Base-by-base conservation (phyloP, 2,797 vertebrate species). In the Hybognathus amarus region DNA sequence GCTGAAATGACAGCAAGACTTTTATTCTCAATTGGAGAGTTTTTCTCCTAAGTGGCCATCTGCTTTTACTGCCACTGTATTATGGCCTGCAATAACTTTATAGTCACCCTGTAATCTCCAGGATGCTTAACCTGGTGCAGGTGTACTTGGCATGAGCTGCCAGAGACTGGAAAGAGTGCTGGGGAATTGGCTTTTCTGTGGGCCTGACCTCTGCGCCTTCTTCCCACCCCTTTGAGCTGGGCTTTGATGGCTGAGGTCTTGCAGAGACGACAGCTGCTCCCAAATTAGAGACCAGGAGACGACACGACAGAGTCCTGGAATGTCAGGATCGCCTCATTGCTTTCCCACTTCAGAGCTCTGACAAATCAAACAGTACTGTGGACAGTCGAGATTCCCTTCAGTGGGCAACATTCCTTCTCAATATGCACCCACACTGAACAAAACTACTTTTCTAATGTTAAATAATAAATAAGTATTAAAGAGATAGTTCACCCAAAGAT, bases 241-340 rank as follows among this genome's bases (percentile, higher is more conserved):
- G 85, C 91, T 93, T 94, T 94, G 91, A 94, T 92, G 91, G 89
- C 88, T 90, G 90, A 92, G 89, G 87, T 88, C 90, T 92, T 91
- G 91, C 91, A 92, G 90, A 90, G 87, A 87, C 85, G 87, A 94
- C 94, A 95, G 93, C 94, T 95, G 94, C 90, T 94, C 90, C 89
- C 91, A 95, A 95, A 96, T 95, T 95, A 96, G 92, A 95, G 94
- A 92, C 88, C 86, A 92, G 85, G 76, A 91, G 90, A 92, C 87
- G 86, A 92, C 87, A 91, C 86, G 89, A 93, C 90, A 94, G 89
- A 87, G 88, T 85, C 84, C 70, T 91, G 91, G 95, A 95, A 96
- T 95, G 93, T 89, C 90, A 92, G 90, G 91, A 94, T 90, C 89
- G 91, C 89, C 85, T 83, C 40, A 27, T 78, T 76, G 54, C 78